Conservation (phyloP, 1,140 invertebrate genomes). For the Dreissena rostriformis region DNA sequence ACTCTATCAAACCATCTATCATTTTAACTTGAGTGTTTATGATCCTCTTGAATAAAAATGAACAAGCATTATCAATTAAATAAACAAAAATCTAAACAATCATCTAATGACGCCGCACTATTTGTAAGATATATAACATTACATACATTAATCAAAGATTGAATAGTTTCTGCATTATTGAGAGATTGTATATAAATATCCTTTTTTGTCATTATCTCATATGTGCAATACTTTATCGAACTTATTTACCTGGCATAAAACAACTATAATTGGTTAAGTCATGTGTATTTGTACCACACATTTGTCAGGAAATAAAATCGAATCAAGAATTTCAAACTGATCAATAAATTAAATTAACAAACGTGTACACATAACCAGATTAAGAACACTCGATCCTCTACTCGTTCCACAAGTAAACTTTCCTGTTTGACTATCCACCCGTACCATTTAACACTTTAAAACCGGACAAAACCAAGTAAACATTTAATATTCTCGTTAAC, state of each 20-base stretch:
- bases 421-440: not conserved
- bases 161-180: too few relatives aligned
- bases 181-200: not conserved
- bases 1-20: too few relatives aligned
- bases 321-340: not conserved
- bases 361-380: conserved; percentile 18
- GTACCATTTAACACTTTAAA: conserved; percentile 6
- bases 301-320: conserved; percentile 18
- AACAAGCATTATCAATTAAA: too few relatives aligned
- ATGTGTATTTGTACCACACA: not conserved
- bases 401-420: conserved; percentile 23
- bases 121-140: too few relatives aligned
- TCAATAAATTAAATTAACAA: conserved; percentile 1
- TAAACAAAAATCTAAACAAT: too few relatives aligned
- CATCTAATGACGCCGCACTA: too few relatives aligned
- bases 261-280: not conserved
- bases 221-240: not conserved
- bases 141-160: too few relatives aligned
- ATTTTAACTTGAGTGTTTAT: too few relatives aligned
- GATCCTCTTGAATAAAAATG: too few relatives aligned
- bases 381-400: conserved; percentile 16
- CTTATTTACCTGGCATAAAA: not conserved
- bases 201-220: conserved; percentile 20
- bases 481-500: conserved; percentile 10
- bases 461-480: not conserved